These are phyloP conservation scores for Crepidodera aurea DNA, from an alignment of 2,888 invertebrate genomes.

Conservation along the genomic window DNA sequence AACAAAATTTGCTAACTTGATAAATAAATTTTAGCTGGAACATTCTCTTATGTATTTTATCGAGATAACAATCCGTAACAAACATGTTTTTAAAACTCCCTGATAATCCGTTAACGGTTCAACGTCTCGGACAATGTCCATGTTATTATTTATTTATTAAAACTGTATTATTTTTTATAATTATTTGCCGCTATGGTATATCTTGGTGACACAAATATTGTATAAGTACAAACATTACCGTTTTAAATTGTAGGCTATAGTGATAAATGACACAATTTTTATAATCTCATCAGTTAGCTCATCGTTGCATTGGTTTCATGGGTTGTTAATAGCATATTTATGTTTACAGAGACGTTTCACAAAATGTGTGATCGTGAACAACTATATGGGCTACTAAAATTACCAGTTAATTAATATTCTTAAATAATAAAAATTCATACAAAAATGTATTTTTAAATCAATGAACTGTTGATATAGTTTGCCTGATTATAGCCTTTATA, in stretches of 20 bases:
- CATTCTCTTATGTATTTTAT: neutral
- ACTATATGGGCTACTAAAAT: too few relatives aligned
- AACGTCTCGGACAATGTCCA: slow-evolving; percentile 19
- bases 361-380: too few relatives aligned
- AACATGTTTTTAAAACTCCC: slow-evolving; percentile 21
- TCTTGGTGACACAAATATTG: neutral
- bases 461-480: too few relatives aligned
- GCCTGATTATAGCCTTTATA: too few relatives aligned
- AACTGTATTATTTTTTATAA: neutral
- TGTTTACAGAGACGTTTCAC: too few relatives aligned
- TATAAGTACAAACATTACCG: neutral
- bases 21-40: neutral
- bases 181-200: neutral
- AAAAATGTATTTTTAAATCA: too few relatives aligned
- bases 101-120: slow-evolving; percentile 13
- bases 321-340: neutral
- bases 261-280: slow-evolving; percentile 7
- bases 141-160: slow-evolving; percentile 13
- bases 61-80: neutral
- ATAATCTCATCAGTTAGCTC: neutral
- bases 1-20: too few relatives aligned
- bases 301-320: neutral
- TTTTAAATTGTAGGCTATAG: neutral
- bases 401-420: too few relatives aligned
- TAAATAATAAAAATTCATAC: too few relatives aligned